A percentile compares a stretch with the other conserved stretches of the same genome.
Evolutionary conservation across 2,888 invertebrate species (phyloP).

Genomic region (Rotaria sp.): DNA sequence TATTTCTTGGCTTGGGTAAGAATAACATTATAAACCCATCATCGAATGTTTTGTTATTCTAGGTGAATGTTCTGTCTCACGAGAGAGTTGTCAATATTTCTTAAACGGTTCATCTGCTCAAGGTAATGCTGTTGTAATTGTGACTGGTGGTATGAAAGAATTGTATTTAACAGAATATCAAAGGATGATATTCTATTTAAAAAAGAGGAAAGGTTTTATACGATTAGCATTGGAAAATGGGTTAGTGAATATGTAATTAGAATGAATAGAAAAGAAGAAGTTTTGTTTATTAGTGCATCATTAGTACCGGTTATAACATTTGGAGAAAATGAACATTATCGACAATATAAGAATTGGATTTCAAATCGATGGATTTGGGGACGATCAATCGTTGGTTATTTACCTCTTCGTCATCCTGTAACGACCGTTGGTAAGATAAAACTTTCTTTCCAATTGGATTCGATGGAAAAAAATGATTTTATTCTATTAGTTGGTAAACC

Average conservation of each 20-base stretch:
- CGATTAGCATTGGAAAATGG: neutral
- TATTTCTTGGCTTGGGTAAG: neutral
- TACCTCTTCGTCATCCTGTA: neutral
- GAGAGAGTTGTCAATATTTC: neutral
- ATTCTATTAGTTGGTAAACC: conserved; percentile 1
- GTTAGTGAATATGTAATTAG: neutral
- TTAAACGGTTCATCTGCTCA: neutral
- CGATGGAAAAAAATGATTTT: neutral
- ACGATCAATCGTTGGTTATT: neutral
- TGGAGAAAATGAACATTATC: conserved; percentile 19
- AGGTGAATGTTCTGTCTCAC: conserved; percentile 50
- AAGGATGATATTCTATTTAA: neutral
- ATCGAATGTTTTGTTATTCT: conserved; percentile 44
- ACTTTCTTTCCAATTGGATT: neutral
- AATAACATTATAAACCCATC: neutral
- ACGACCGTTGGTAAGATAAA: neutral
- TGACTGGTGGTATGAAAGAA: neutral
- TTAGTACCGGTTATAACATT: neutral
- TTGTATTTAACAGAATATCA: neutral
- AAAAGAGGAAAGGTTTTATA: neutral
- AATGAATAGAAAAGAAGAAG: neutral
- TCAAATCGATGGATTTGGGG: neutral
- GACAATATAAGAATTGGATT: neutral
- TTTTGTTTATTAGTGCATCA: neutral
- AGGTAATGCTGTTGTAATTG: neutral